Evolutionary conservation across 2,888 invertebrate genomes (phyloP).

Genomic region (Tanytarsus gracilentus): DNA sequence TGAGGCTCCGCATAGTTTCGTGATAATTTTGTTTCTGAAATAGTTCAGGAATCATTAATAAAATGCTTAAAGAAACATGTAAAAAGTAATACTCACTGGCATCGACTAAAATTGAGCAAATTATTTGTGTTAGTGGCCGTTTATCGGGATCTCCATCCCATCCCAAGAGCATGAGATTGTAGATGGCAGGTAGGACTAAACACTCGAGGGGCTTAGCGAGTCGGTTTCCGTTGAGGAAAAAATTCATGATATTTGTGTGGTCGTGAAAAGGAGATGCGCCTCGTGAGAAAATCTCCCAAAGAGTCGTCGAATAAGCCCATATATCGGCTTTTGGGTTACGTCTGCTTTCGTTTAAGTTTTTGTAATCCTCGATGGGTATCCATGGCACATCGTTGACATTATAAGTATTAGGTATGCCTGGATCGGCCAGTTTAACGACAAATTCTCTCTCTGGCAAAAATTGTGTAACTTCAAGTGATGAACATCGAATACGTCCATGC

Average conservation of each 20-base stretch:
- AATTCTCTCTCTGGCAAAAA: conserved; percentile 53
- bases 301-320: conserved; percentile 85
- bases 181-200: conserved; percentile 58
- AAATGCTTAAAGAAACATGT: too few species aligned
- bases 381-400: conserved; percentile 66
- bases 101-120: conserved; percentile 47
- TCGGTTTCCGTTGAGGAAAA: conserved; percentile 34
- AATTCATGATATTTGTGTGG: conserved; percentile 35
- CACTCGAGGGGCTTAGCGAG: conserved; percentile 56
- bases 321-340: conserved; percentile 67
- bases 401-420: conserved; percentile 59
- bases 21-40: conserved; percentile 16
- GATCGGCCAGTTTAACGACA: conserved; percentile 72
- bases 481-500: conserved; percentile 77
- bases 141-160: conserved; percentile 66
- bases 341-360: conserved; percentile 56
- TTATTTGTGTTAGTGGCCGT: conserved; percentile 69
- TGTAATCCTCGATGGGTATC: conserved; percentile 78
- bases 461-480: conserved; percentile 67
- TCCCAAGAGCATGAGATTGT: conserved; percentile 66
- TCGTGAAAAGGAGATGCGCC: conserved; percentile 45
- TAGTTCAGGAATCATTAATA: too few species aligned
- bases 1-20: conserved; percentile 15
- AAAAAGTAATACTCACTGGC: not conserved
- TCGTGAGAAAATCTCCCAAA: conserved; percentile 85